A percentile compares a stretch with the other conserved stretches of the same genome.
These are phyloP conservation scores for Dynastes grantii DNA, from an alignment of 2,888 invertebrate species.

Conservation along the genomic window DNA sequence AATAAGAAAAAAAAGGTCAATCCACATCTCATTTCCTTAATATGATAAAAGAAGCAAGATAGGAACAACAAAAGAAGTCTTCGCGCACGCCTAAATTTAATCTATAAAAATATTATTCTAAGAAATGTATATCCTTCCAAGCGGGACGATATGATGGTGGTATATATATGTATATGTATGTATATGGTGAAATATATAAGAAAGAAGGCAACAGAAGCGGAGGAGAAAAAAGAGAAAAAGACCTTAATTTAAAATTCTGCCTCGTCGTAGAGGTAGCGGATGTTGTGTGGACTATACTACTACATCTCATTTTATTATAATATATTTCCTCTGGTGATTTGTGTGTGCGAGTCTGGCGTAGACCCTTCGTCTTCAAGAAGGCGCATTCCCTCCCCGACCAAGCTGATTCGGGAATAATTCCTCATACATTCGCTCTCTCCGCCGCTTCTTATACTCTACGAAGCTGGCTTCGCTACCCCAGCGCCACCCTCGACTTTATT, in stretches of 20 bases:
- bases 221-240: conserved; percentile 39
- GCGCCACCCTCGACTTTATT: conserved; percentile 61
- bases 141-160: conserved; percentile 39
- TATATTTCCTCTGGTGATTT: conserved; percentile 70
- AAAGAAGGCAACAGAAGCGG: conserved; percentile 43
- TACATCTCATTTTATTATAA: conserved; percentile 68
- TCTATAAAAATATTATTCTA: conserved; percentile 47
- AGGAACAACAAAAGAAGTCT: conserved; percentile 29
- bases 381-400: conserved; percentile 61
- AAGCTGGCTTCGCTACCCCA: conserved; percentile 49
- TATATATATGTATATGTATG: conserved; percentile 24
- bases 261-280: conserved; percentile 52
- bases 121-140: conserved; percentile 44
- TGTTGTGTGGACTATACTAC: conserved; percentile 64
- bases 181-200: conserved; percentile 42
- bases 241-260: conserved; percentile 48
- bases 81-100: conserved; percentile 41
- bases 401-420: conserved; percentile 68
- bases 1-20: neutral
- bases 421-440: conserved; percentile 63
- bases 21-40: conserved; percentile 18
- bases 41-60: conserved; percentile 25
- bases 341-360: conserved; percentile 65
- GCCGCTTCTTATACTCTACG: conserved; percentile 42
- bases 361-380: conserved; percentile 60